Percentiles rank a stretch among this genome's conserved stretches.
Evolutionary conservation across 2,797 vertebrate species (phyloP).

Genomic region (Sebastes taczanowskii): DNA sequence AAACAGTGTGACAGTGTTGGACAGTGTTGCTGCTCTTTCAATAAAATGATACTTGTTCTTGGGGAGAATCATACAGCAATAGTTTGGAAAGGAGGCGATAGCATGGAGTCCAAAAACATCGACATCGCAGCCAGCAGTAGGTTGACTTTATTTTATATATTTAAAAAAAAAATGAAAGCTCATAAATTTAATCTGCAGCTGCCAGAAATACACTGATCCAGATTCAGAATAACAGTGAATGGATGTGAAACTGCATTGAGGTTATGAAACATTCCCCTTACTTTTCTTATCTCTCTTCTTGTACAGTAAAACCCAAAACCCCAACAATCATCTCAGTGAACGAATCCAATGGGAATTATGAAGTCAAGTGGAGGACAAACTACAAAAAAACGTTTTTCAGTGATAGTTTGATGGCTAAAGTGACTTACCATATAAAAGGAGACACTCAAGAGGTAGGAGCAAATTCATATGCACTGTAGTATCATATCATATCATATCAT

Average conservation of each 20-base stretch:
- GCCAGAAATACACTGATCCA: neutral
- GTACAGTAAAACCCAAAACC: constrained; percentile 58
- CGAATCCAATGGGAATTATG: constrained; percentile 9
- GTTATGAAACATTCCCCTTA: neutral
- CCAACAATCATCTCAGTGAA: constrained; percentile 37
- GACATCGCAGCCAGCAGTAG: neutral
- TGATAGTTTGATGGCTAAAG: neutral
- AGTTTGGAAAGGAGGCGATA: neutral
- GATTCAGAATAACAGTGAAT: neutral
- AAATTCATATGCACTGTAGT: too few relatives aligned
- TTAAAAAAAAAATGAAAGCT: neutral
- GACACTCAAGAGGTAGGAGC: constrained; percentile 5
- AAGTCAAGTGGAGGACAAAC: constrained; percentile 46
- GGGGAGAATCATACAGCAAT: fast-evolving
- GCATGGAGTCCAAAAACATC: neutral
- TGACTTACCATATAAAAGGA: constrained; percentile 54
- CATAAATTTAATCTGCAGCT: neutral
- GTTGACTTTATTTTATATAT: neutral
- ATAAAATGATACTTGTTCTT: fast-evolving
- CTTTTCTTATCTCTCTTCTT: neutral
- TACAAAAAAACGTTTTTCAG: fast-evolving
- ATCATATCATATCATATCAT: too few relatives aligned
- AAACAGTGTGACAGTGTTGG: neutral
- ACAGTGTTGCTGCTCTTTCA: constrained; percentile 16
- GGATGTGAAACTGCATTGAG: neutral